These are phyloP conservation scores for Tetramorium bicarinatum DNA, from an alignment of 2,888 invertebrate species.

Conservation along the genomic window DNA sequence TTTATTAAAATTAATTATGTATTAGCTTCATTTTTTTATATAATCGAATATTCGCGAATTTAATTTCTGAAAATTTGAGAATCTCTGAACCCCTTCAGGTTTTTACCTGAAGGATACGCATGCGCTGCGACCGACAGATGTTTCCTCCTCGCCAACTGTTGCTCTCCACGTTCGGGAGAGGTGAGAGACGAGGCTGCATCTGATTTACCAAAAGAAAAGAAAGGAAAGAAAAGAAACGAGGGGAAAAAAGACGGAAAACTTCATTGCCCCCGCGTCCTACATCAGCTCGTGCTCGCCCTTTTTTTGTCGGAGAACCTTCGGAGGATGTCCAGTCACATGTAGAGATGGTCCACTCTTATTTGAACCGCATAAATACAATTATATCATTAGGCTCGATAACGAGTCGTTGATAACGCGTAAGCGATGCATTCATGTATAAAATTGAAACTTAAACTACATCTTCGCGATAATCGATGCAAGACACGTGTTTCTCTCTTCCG, in stretches of 20 bases:
- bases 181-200: conserved; percentile 77
- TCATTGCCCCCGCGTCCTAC: conserved; percentile 48
- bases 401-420: conserved; percentile 63
- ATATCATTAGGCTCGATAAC: conserved; percentile 63
- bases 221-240: conserved; percentile 67
- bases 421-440: conserved; percentile 21
- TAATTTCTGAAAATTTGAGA: conserved; percentile 77
- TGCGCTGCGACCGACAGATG: conserved; percentile 83
- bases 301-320: conserved; percentile 13
- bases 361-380: conserved; percentile 47
- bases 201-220: conserved; percentile 79
- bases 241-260: conserved; percentile 64
- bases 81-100: conserved; percentile 80
- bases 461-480: neutral
- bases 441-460: conserved; percentile 16
- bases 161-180: conserved; percentile 73
- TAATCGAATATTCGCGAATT: neutral
- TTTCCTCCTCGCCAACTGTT: conserved; percentile 85
- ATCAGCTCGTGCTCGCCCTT: conserved; percentile 57
- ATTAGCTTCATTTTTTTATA: neutral
- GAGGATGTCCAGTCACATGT: conserved; percentile 34
- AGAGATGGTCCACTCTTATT: conserved; percentile 51
- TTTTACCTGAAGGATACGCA: conserved; percentile 81
- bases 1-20: neutral
- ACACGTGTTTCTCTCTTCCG: neutral